Conservation (phyloP, 1,140 invertebrate genomes). For the Zophobas atratus region DNA sequence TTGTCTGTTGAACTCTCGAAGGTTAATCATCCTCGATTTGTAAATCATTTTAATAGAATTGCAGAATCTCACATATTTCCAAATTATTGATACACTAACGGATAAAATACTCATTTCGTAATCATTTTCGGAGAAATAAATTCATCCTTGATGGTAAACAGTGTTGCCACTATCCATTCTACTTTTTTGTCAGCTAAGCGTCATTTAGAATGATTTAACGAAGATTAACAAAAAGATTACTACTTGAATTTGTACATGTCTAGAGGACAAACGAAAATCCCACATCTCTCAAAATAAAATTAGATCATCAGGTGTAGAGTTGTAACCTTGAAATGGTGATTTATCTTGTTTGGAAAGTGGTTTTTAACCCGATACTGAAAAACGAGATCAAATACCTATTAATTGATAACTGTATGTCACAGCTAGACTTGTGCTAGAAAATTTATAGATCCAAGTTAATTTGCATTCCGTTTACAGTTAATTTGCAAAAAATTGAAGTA, state of each 20-base stretch:
- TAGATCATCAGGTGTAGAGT: constrained; percentile 4
- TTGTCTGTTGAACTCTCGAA: constrained; percentile 18
- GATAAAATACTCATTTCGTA: constrained; percentile 5
- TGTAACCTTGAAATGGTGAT: constrained; percentile 28
- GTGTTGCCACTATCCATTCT: not conserved
- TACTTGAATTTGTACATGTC: no score
- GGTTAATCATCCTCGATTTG: constrained; percentile 6
- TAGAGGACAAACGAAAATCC: not conserved
- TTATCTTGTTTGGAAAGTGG: constrained; percentile 25
- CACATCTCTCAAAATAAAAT: constrained; percentile 9
- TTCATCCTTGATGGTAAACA: constrained; percentile 14
- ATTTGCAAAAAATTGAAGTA: constrained; percentile 6
- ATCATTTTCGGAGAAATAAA: not conserved
- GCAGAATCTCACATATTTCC: not conserved
- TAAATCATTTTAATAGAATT: constrained; percentile 20
- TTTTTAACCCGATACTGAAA: constrained; percentile 11
- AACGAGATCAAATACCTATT: constrained; percentile 5
- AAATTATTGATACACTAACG: constrained; percentile 29
- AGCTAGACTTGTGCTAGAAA: not conserved
- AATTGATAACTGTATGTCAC: not conserved
- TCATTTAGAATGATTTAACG: no score
- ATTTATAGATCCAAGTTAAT: not conserved
- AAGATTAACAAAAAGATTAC: no score
- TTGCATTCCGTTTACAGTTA: not conserved
- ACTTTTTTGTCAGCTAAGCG: not conserved